Evolutionary conservation across 2,797 vertebrate species (phyloP), one percentile per base, ranked within the genome.

Genomic region (Enteromius viviparus): DNA sequence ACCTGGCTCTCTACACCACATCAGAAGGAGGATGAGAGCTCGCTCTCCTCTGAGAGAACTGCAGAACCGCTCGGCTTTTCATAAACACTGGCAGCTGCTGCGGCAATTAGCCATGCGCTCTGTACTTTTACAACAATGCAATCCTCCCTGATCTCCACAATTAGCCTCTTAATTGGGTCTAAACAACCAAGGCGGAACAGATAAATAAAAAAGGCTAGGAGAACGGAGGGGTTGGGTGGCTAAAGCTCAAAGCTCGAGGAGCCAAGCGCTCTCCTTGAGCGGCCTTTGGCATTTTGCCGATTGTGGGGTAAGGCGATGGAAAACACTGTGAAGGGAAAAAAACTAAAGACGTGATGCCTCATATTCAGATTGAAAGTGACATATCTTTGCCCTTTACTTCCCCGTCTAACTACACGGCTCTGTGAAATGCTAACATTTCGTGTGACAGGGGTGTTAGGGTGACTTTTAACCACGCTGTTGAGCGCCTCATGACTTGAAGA

Each of bases 121-220:
- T 92, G 90, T 93, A 93, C 92, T 94, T 94, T 95, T 93, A 93
- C 94, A 93, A 91, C 91, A 93, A 93, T 92, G 92, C 90, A 84
- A 88, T 93, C 90, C 93, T 93, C 92, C 89, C 91, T 93, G 91
- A 93, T 91, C 92, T 89, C 91, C 87, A 93, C 93, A 94, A 95
- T 95, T 95, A 95, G 91, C 90, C 92, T 85, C 91, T 93, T 95
- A 95, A 95, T 95, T 94, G 94, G 91, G 87, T 93, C 93, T 94
- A 93, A 94, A 94, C 90, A 94, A 94, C 90, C 89, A 90, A 93
- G 92, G 92, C 91, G 90, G 91, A 94, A 92, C 91, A 91, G 92
- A 92, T 94, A 93, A 93, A 93, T 90, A 89, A 89, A 93, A 85
- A 87, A 81, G 89, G 86, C 79, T 84, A 90, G 68, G 64, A 77